A percentile compares a stretch with the other conserved stretches of the same genome.
phyloP scores from a whole-genome alignment of 2,888 invertebrate genomes.

The Chelonus formosanus region DNA sequence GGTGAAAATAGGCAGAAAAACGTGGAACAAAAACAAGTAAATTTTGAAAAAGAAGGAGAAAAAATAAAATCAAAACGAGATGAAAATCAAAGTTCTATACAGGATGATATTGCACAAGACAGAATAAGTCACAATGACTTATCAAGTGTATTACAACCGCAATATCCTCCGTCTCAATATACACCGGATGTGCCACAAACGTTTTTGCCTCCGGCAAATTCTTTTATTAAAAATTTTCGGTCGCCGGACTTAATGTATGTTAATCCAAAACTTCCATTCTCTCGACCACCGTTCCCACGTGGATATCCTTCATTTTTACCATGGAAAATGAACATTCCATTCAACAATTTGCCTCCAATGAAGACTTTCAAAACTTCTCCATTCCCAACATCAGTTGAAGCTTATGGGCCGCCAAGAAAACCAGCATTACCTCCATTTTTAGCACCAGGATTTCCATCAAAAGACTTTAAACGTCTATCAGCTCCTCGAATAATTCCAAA shows the following conservation, averaged over 20 bases:
- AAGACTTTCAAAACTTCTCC: slow-evolving; percentile 48
- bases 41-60: slow-evolving; percentile 42
- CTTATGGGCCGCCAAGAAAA: slow-evolving; percentile 58
- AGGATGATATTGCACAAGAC: slow-evolving; percentile 49
- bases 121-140: slow-evolving; percentile 58
- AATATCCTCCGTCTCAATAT: slow-evolving; percentile 59
- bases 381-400: slow-evolving; percentile 55
- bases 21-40: slow-evolving; percentile 42
- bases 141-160: slow-evolving; percentile 49
- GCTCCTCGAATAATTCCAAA: slow-evolving; percentile 52
- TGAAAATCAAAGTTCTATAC: neutral
- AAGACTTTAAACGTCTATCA: slow-evolving; percentile 37
- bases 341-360: slow-evolving; percentile 28
- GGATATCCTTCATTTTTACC: slow-evolving; percentile 60
- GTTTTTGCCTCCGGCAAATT: slow-evolving; percentile 48
- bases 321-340: slow-evolving; percentile 42
- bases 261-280: slow-evolving; percentile 48
- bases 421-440: slow-evolving; percentile 32
- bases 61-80: neutral
- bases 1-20: slow-evolving; percentile 33
- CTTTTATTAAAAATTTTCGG: slow-evolving; percentile 49
- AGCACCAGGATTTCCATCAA: slow-evolving; percentile 18
- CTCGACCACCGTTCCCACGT: slow-evolving; percentile 47
- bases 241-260: slow-evolving; percentile 51
- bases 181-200: slow-evolving; percentile 61